Evolutionary conservation across 2,113 vertebrate species (phyloP).

Genomic region (Alexandromys fortis): DNA sequence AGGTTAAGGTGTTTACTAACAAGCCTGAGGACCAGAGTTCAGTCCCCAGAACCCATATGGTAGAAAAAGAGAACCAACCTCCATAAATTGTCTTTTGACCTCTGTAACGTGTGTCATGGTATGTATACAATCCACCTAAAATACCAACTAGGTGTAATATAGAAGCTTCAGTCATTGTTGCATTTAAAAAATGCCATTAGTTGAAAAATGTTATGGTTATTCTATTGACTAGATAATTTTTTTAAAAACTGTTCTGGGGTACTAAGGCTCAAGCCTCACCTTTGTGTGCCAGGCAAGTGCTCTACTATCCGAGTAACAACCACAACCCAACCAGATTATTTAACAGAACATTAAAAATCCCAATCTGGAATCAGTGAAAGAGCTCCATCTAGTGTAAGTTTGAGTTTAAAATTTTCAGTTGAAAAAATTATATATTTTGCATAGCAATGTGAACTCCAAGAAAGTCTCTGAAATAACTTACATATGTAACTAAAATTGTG

Average conservation of each 20-base stretch:
- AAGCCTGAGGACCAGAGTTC: background rate
- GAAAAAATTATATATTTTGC: constrained; percentile 20
- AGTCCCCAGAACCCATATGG: background rate
- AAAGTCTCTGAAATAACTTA: constrained; percentile 22
- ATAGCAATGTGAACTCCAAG: background rate
- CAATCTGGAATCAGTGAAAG: constrained; percentile 49
- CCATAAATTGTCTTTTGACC: background rate
- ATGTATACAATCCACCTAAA: background rate
- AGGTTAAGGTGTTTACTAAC: background rate
- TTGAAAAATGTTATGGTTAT: background rate
- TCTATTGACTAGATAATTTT: background rate
- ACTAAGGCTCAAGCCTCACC: background rate
- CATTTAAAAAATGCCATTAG: background rate
- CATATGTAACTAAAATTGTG: background rate
- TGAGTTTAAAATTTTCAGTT: constrained; percentile 18
- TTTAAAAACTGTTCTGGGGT: background rate
- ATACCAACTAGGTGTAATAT: constrained; percentile 26
- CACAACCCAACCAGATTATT: background rate
- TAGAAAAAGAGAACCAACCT: background rate
- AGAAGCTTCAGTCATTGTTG: background rate
- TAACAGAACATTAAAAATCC: background rate
- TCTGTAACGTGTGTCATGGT: no score
- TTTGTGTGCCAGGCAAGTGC: background rate
- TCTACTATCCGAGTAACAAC: background rate
- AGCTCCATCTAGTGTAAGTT: constrained; percentile 82